Evolutionary conservation across 1,140 invertebrate genomes (phyloP), one percentile per base, ranked within the genome.

Genomic region (Drosophila neocordata): DNA sequence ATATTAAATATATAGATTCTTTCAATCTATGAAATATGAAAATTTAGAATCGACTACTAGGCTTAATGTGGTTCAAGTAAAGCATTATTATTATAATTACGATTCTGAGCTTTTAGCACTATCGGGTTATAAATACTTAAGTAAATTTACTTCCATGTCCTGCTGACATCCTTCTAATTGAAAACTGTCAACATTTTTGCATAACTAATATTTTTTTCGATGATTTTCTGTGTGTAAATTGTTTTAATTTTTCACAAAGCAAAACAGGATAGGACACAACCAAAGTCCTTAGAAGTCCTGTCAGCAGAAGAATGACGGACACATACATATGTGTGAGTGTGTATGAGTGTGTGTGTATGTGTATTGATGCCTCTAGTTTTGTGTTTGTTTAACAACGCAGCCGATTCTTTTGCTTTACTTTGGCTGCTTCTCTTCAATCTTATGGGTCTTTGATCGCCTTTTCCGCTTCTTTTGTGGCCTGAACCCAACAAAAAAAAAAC

Each of bases 391-490:
- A 53, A 51, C 70, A 60, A 55, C 9, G 73, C 57, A 70, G 71
- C 51, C 31, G 67, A 69, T 69, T 55, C 24, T 56, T 27, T 52
- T 58, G 15, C 34, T 55, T 53, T 35, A 24, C 13, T 73, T 34
- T 38, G 15, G 53, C 27, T 20, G 41, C 52, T 69, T 55, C 34
- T 52, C 65, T 58, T 24, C 56, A 34, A 9, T 64, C 41, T 72
- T 84, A 64, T 73, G 63, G 67, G 68, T 78, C 82, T 82, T 87
- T 88, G 83, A 88, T 88, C 83, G 83, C 83, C 88, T 88, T 88
- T 88, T 88, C 83, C 83, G 83, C 83, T 88, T 35, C 79, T 79
- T 83, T 88, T 79, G 77, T 79, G 58, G 48, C 8, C 41, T 15
- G 13, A 44, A 44, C 27, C 41, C 6, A 7, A 44, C 7, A 44